Evolutionary conservation across 2,888 invertebrate species (phyloP).

Genomic region (Megastigmus dorsalis): DNA sequence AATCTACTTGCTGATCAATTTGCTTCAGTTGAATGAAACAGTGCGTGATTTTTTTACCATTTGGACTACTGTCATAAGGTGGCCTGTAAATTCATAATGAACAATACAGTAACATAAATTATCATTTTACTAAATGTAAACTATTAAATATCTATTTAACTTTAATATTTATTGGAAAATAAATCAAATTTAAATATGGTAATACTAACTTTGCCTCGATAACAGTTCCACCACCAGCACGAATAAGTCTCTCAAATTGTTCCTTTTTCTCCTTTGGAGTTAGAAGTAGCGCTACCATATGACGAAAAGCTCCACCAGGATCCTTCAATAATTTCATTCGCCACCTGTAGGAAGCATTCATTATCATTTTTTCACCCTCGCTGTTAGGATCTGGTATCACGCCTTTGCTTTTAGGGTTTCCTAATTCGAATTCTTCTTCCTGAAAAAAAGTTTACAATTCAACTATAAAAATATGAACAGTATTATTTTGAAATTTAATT

Average conservation of each 20-base stretch:
- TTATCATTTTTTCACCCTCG: conserved; percentile 75
- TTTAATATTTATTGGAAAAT: neutral
- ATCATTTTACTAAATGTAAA: neutral
- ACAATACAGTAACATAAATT: too few species aligned
- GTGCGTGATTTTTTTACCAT: conserved; percentile 78
- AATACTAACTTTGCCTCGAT: conserved; percentile 77
- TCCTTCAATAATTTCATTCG: conserved; percentile 77
- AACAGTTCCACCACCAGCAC: conserved; percentile 85
- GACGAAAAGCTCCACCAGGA: conserved; percentile 73
- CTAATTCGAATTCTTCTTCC: conserved; percentile 92
- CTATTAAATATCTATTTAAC: neutral
- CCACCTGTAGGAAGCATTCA: conserved; percentile 82
- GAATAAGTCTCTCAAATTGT: conserved; percentile 82
- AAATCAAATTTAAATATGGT: neutral
- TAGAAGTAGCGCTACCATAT: conserved; percentile 77
- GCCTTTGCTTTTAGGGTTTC: conserved; percentile 80
- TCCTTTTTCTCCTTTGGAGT: conserved; percentile 78
- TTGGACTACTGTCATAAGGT: conserved; percentile 67
- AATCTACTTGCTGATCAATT: conserved; percentile 76
- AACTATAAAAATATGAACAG: neutral
- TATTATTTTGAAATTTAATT: neutral
- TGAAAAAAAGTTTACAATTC: conserved; percentile 66
- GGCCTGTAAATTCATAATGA: conserved; percentile 65
- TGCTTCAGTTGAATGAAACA: conserved; percentile 81
- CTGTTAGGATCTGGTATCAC: conserved; percentile 74